These are phyloP conservation scores for Zoanthus solanderi DNA, from an alignment of 92 coral and sea anemone genomes.

Conservation along the genomic window DNA sequence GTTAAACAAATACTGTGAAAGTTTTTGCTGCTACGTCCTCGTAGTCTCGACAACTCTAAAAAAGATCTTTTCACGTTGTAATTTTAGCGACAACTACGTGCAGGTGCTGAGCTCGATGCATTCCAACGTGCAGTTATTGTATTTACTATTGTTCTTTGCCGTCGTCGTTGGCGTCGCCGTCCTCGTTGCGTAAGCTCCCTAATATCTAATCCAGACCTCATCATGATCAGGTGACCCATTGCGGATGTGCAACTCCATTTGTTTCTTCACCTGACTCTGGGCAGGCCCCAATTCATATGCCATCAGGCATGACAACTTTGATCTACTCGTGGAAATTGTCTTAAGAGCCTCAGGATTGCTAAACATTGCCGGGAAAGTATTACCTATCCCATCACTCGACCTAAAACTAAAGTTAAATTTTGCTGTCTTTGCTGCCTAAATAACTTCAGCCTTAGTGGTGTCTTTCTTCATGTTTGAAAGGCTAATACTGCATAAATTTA, in stretches of 20 bases:
- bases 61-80: too few relatives aligned
- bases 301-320: constrained; percentile 40
- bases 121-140: too few relatives aligned
- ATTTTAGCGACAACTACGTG: too few relatives aligned
- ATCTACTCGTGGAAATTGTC: constrained; percentile 43
- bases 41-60: too few relatives aligned
- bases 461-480: constrained; percentile 50
- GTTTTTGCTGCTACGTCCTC: too few relatives aligned
- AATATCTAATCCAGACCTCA: constrained; percentile 45
- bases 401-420: constrained; percentile 41
- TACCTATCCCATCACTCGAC: constrained; percentile 44
- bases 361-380: constrained; percentile 49
- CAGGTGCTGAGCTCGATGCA: too few relatives aligned
- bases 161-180: too few relatives aligned
- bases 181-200: too few relatives aligned
- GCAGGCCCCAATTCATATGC: constrained; percentile 46
- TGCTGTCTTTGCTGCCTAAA: constrained; percentile 47
- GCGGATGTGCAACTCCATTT: constrained; percentile 39
- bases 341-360: constrained; percentile 39
- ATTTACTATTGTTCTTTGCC: too few relatives aligned
- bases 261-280: constrained; percentile 36
- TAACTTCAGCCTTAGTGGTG: constrained; percentile 39
- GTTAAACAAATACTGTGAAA: too few relatives aligned
- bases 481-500: constrained; percentile 17
- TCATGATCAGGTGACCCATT: constrained; percentile 47